These are phyloP conservation scores for Schizaphis graminum DNA, from an alignment of 2,888 invertebrate genomes.

Conservation along the genomic window DNA sequence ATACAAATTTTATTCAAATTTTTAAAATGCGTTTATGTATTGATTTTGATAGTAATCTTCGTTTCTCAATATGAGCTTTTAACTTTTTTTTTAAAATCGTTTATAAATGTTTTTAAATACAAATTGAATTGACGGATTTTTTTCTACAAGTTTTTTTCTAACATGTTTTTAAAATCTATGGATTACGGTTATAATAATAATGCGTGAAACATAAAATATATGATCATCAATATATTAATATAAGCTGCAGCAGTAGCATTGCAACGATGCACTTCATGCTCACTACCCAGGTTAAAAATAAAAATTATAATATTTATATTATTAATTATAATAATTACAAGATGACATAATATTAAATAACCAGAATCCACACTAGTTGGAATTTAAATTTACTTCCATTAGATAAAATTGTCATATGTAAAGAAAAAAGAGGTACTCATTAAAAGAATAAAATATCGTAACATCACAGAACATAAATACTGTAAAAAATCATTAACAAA, in stretches of 20 bases:
- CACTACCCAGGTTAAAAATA: no score
- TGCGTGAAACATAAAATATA: neutral
- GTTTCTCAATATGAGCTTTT: neutral
- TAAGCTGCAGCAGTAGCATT: neutral
- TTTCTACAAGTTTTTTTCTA: no score
- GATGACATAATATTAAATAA: neutral
- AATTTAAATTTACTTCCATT: neutral
- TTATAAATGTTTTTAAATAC: neutral
- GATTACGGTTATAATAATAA: neutral
- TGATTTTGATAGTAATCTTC: neutral
- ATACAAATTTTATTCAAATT: neutral
- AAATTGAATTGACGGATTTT: neutral
- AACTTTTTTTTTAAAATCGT: neutral
- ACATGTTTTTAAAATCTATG: neutral
- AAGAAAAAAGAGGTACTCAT: neutral
- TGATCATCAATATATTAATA: neutral
- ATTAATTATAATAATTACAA: no score
- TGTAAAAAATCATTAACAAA: neutral
- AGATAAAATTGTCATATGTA: neutral
- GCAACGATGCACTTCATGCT: neutral
- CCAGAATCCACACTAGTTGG: neutral
- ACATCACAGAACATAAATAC: neutral
- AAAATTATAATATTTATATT: neutral
- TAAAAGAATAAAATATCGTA: neutral
- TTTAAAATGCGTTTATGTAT: neutral